Evolutionary conservation across 2,888 invertebrate species (phyloP).

Genomic region (Syritta pipiens): DNA sequence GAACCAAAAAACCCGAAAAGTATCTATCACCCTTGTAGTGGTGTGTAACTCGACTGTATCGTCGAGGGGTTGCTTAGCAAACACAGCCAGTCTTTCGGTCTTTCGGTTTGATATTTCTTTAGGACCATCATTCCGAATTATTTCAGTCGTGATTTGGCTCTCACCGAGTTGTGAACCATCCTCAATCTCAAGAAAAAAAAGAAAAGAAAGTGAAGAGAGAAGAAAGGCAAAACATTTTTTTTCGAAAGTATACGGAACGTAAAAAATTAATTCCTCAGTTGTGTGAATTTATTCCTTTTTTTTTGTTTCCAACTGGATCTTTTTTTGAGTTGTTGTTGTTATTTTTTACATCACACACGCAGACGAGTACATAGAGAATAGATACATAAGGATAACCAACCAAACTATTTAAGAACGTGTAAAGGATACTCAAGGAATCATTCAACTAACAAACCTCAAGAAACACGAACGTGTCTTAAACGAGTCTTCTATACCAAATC

Average conservation of each 20-base stretch:
- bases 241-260: too few species aligned
- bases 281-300: too few species aligned
- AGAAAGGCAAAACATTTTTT: conserved; percentile 10
- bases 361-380: conserved; percentile 1
- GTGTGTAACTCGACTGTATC: conserved; percentile 52
- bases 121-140: conserved; percentile 72
- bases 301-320: too few species aligned
- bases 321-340: background rate
- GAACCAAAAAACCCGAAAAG: conserved; percentile 15
- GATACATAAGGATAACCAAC: conserved; percentile 71
- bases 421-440: conserved; percentile 62
- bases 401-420: conserved; percentile 73
- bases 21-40: conserved; percentile 61
- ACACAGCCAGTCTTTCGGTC: conserved; percentile 17
- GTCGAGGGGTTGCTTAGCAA: conserved; percentile 57
- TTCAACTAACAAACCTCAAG: conserved; percentile 65
- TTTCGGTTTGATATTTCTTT: conserved; percentile 59
- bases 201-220: conserved; percentile 4
- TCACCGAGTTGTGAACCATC: conserved; percentile 70
- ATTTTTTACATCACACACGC: conserved; percentile 16
- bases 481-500: conserved; percentile 27
- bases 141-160: conserved; percentile 80
- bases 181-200: conserved; percentile 1
- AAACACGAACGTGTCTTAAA: conserved; percentile 66
- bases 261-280: too few species aligned